These are phyloP conservation scores for Marisa cornuarietis DNA, from an alignment of 1,140 invertebrate species.

Conservation along the genomic window DNA sequence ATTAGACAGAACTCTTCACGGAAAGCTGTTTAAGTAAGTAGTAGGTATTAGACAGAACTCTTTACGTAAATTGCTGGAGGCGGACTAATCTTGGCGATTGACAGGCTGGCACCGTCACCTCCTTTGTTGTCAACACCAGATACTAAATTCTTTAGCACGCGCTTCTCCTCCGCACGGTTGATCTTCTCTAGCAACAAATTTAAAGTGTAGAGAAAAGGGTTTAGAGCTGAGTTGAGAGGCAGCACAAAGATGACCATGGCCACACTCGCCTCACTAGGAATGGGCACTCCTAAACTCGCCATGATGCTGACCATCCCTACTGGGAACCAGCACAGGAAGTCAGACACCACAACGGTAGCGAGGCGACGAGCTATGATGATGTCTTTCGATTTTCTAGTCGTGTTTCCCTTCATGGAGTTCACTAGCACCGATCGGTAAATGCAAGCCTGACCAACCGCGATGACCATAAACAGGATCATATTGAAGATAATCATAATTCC, in stretches of 20 bases:
- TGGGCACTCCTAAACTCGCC: constrained; percentile 25
- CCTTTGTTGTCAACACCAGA: background rate
- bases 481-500: constrained; percentile 38
- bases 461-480: constrained; percentile 31
- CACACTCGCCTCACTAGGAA: constrained; percentile 38
- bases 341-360: constrained; percentile 29
- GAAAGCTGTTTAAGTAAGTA: no score
- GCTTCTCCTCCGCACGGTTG: background rate
- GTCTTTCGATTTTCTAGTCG: constrained; percentile 19
- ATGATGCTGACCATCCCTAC: constrained; percentile 22
- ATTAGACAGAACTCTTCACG: no score
- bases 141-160: background rate
- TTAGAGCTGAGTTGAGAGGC: constrained; percentile 40
- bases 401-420: constrained; percentile 1
- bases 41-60: no score
- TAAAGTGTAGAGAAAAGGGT: constrained; percentile 31
- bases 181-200: constrained; percentile 10
- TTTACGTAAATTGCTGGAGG: no score
- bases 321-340: constrained; percentile 32
- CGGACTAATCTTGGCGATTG: no score
- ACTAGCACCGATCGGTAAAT: constrained; percentile 31
- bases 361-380: constrained; percentile 30
- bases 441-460: constrained; percentile 32
- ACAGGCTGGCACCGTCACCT: no score
- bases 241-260: constrained; percentile 38